Evolutionary conservation across 2,888 invertebrate species (phyloP).

Genomic region (Anagyrus pseudococci): DNA sequence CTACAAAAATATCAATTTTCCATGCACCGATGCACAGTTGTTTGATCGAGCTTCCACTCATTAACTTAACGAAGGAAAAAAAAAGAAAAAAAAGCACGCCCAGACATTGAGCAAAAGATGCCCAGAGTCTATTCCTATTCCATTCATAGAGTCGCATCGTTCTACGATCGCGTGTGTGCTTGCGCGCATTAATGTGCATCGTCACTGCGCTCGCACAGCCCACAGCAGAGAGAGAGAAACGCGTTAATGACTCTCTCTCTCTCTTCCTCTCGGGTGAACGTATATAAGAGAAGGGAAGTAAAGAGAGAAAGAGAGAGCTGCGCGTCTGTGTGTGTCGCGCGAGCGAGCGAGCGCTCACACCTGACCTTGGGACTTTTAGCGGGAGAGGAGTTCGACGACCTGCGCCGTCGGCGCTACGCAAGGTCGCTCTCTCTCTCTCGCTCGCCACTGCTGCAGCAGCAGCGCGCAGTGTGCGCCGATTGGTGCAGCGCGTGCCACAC

Average conservation of each 20-base stretch:
- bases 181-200: neutral
- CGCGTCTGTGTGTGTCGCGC: neutral
- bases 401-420: slow-evolving; percentile 24
- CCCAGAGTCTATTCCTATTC: slow-evolving; percentile 6
- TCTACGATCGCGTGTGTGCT: neutral
- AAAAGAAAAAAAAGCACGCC: no score
- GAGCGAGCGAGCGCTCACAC: slow-evolving; percentile 8
- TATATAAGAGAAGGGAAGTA: slow-evolving; percentile 2
- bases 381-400: slow-evolving; percentile 40
- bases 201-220: neutral
- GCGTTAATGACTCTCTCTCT: slow-evolving; percentile 20
- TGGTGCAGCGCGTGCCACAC: neutral
- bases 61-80: no score
- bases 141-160: slow-evolving; percentile 6
- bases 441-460: slow-evolving; percentile 17
- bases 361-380: slow-evolving; percentile 39
- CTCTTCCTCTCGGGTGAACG: neutral
- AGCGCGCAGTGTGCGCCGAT: neutral
- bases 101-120: no score
- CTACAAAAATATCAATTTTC: no score
- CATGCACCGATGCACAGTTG: no score
- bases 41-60: no score
- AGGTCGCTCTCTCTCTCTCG: slow-evolving; percentile 13
- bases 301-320: slow-evolving; percentile 3
- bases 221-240: slow-evolving; percentile 1